Base-by-base conservation (phyloP, 30 jellyfish, hydroid and myxozoan genomes). In the Hydractinia symbiolongicarpus region DNA sequence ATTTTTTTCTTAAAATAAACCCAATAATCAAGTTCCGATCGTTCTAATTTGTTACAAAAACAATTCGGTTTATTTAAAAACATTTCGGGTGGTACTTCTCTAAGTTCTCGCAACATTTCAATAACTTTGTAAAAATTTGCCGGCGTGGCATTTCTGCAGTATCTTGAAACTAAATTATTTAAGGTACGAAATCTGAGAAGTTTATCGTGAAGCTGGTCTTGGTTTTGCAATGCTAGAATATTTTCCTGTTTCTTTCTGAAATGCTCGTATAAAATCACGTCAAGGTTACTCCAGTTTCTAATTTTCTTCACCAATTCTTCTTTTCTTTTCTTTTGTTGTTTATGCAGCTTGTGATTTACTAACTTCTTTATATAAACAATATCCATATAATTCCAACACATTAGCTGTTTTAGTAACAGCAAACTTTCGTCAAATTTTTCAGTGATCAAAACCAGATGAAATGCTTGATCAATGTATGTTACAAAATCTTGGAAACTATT, bases 401-500 rank as follows among this genome's bases (percentile, higher is more conserved):
- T 62, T 13, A 68, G 54, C 52, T 84, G 66, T 53, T 90, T 79
- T 72, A 89, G 72, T 51, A 84, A 49, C 8, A 89, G 67, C 53
- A 86, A 67, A 16, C 95, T 87, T 80, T 89, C 95, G 57, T 89
- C 97, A 76, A 84, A 89, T 21, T 84, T 61, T 62, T 89, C 95
- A 14, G 85, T 78, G 53, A 89, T 44, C 93, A 89, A 50, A 2
- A 89, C 97, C 62, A 89, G 62, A 58, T 85, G 89, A 49, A 89
- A 81, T 55, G 78, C 82, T 7, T 81, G 64, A 54, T 89, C 95
- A 7, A 85, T 73, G n/a, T 89, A 66, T 50, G 75, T 8, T 11
- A 89, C 77, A 50, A 88, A 57, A 7, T 76, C 76, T 15, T 71
- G 68, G 30, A 83, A 53, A 54, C 70, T 50, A 15, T 77, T 78